phyloP scores from a whole-genome alignment of 1,140 invertebrate genomes.

The Cydia pomonella region DNA sequence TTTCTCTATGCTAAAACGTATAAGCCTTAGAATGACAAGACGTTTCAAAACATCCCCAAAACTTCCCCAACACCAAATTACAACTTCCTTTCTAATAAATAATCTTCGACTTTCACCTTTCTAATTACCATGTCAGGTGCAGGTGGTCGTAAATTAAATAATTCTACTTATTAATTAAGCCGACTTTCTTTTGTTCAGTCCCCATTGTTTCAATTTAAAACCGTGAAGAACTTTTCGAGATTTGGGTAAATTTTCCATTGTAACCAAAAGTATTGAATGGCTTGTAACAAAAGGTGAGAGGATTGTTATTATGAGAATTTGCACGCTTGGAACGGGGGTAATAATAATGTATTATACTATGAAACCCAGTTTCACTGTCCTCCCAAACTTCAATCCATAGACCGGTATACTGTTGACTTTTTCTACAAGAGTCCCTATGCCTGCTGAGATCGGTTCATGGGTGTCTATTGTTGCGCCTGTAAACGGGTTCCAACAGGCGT shows the following conservation, averaged over 20 bases:
- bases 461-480: too few species aligned
- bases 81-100: constrained; percentile 12
- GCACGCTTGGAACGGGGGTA: neutral
- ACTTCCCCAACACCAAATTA: neutral
- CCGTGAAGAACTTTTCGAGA: constrained; percentile 22
- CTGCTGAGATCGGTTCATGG: too few species aligned
- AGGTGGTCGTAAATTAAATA: constrained; percentile 22
- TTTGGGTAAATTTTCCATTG: constrained; percentile 29
- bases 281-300: constrained; percentile 22
- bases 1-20: too few species aligned
- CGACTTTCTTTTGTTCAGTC: constrained; percentile 15
- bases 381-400: too few species aligned
- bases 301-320: constrained; percentile 23
- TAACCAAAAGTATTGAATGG: constrained; percentile 16
- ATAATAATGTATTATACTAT: constrained; percentile 16
- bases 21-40: too few species aligned
- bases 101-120: constrained; percentile 21
- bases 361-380: too few species aligned
- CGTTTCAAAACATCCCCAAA: neutral
- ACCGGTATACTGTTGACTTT: too few species aligned
- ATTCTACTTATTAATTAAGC: constrained; percentile 32
- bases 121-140: constrained; percentile 20
- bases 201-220: constrained; percentile 31
- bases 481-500: too few species aligned
- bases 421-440: too few species aligned